Evolutionary conservation across 2,797 vertebrate species (phyloP).

Genomic region (Octomys mimax): DNA sequence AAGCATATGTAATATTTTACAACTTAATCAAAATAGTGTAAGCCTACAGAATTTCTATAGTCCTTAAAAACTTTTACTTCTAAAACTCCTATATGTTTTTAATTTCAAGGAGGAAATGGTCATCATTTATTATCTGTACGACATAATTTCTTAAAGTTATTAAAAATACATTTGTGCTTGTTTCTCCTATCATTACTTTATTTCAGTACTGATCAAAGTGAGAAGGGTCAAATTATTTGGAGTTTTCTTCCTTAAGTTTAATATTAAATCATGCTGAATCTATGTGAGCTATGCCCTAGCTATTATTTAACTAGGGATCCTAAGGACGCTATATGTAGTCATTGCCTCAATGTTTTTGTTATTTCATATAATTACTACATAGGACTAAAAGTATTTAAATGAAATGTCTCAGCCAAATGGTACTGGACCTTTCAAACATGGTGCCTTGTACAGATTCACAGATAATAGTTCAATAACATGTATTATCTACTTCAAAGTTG

Average conservation of each 20-base stretch:
- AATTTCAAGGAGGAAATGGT: neutral
- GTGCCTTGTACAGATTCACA: slow-evolving; percentile 25
- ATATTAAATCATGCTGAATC: neutral
- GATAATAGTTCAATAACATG: slow-evolving; percentile 60
- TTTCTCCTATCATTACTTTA: slow-evolving; percentile 1
- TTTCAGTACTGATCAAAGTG: neutral
- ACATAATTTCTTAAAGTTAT: neutral
- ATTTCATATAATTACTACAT: slow-evolving; percentile 51
- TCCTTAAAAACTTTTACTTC: neutral
- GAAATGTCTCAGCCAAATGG: slow-evolving; percentile 28
- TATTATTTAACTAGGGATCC: neutral
- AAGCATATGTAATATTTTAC: neutral
- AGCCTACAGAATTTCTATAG: neutral
- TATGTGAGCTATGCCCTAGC: neutral
- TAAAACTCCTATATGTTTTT: neutral
- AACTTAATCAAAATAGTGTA: neutral
- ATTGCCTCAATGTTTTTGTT: neutral
- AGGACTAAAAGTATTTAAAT: slow-evolving; percentile 62
- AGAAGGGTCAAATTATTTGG: neutral
- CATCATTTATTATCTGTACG: neutral
- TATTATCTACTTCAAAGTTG: slow-evolving; percentile 66
- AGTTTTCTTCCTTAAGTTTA: neutral
- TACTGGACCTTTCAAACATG: slow-evolving; percentile 23
- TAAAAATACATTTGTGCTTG: neutral
- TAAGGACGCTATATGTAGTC: neutral